Evolutionary conservation across 2,888 invertebrate genomes (phyloP), one percentile per base, ranked within the genome.

Genomic region (Portevinia maculata): DNA sequence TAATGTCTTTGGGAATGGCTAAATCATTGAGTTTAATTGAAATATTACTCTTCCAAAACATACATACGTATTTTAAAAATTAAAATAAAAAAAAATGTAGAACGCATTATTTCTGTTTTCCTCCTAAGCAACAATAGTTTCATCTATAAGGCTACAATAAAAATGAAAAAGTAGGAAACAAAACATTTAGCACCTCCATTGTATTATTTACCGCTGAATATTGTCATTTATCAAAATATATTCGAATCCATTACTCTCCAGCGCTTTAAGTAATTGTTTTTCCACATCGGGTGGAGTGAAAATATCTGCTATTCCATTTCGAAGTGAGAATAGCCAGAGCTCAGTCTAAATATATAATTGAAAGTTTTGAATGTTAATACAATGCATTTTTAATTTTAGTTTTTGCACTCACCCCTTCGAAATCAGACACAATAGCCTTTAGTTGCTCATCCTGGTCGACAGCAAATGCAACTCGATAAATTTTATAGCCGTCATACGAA

Each of bases 401-500:
- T 15, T 44, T 24, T 3, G 3, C 3, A 53, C 46, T 28, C 15
- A 69, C 67, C 1, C 37, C 67, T 6, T 34, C 17, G 2, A 69
- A 15, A 0, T 17, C 15, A 28, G 15, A 7, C 1, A 69, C 44
- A 8, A 69, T 15, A 2, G 17, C 5, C 11, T 41, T 44, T 15
- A 67, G 11, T 15, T 21, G 11, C 15, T 55, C 34, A 0, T 9
- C 9, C 5, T 48, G 46, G 9, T 5, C 28, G 0, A 1, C 5
- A 1, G 15, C 28, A n/a, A 69, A 69, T 21, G 1, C 8, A 7
- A 57, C 55, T 19, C 55, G 46, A 55, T 37, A 69, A 8, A 55
- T 7, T 37, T 46, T 69, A 15, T 69, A 69, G 1, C 55, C 55
- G 48, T 55, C 55, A 9, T 69, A 57, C 1, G 9, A 15, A 3